Percentiles rank a stretch among this genome's conserved stretches.
Evolutionary conservation across 2,797 vertebrate species (phyloP).

Genomic region (Simalia tracyae): DNA sequence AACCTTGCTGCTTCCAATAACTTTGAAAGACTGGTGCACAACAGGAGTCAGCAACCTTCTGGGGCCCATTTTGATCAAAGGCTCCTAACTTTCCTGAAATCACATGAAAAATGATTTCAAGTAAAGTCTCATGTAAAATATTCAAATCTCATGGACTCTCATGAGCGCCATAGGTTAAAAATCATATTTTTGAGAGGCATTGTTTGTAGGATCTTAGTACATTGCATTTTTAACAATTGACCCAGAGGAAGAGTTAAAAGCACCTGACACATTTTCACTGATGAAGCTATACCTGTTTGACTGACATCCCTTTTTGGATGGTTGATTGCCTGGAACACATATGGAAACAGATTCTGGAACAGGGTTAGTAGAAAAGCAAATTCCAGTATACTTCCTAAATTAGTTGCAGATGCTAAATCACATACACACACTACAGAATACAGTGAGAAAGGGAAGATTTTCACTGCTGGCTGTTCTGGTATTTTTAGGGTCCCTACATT

Average conservation of each 20-base stretch:
- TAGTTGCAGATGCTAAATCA: neutral
- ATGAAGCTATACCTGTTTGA: neutral
- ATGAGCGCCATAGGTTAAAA: neutral
- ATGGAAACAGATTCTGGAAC: neutral
- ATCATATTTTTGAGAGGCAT: neutral
- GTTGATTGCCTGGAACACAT: neutral
- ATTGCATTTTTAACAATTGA: neutral
- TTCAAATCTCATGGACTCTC: neutral
- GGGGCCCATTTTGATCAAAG: neutral
- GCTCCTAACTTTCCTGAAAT: neutral
- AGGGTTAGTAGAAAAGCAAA: neutral
- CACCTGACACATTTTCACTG: neutral
- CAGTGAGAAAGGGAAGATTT: neutral
- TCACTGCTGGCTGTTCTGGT: too few relatives aligned
- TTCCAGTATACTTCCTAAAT: neutral
- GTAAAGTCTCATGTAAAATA: neutral
- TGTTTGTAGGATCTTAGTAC: neutral
- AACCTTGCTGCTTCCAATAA: neutral
- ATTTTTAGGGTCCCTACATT: neutral
- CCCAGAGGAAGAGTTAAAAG: neutral
- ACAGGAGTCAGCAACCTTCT: neutral
- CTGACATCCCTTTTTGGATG: neutral
- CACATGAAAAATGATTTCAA: neutral
- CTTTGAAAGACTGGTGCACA: neutral
- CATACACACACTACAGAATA: neutral